Conservation (phyloP, 2,888 invertebrate genomes). For the Eupsilia transversa region DNA sequence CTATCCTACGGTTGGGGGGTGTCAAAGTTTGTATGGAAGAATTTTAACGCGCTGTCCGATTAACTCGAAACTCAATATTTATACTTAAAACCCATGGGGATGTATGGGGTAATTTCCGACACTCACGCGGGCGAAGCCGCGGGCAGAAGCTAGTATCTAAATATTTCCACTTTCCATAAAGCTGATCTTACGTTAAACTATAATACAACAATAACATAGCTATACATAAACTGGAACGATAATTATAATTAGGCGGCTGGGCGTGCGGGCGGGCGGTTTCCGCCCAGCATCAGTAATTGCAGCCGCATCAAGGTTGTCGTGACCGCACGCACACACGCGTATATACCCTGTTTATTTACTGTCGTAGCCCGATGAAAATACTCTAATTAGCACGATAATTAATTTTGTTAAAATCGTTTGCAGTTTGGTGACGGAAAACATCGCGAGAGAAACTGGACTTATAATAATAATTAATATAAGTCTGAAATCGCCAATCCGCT, state of each 20-base stretch:
- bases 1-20: too few relatives aligned
- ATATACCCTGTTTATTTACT: conserved; percentile 29
- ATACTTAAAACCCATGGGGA: too few relatives aligned
- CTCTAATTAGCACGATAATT: conserved; percentile 27
- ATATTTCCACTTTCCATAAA: not conserved
- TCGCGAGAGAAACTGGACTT: not conserved
- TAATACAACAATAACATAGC: not conserved
- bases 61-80: too few relatives aligned
- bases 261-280: conserved; percentile 41
- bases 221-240: conserved; percentile 25
- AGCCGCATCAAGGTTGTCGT: conserved; percentile 53
- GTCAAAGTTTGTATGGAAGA: too few relatives aligned
- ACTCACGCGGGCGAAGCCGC: too few relatives aligned
- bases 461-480: too few relatives aligned
- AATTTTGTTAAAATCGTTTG: conserved; percentile 7
- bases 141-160: too few relatives aligned
- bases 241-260: conserved; percentile 48
- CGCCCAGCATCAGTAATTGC: conserved; percentile 57
- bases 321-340: conserved; percentile 33
- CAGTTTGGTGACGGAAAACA: not conserved
- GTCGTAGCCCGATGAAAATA: conserved; percentile 36
- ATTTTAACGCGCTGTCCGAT: too few relatives aligned
- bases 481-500: too few relatives aligned
- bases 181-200: not conserved
- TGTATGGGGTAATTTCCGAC: too few relatives aligned